These are phyloP conservation scores for Aphelinus certus DNA, from an alignment of 1,140 invertebrate species.

Conservation along the genomic window DNA sequence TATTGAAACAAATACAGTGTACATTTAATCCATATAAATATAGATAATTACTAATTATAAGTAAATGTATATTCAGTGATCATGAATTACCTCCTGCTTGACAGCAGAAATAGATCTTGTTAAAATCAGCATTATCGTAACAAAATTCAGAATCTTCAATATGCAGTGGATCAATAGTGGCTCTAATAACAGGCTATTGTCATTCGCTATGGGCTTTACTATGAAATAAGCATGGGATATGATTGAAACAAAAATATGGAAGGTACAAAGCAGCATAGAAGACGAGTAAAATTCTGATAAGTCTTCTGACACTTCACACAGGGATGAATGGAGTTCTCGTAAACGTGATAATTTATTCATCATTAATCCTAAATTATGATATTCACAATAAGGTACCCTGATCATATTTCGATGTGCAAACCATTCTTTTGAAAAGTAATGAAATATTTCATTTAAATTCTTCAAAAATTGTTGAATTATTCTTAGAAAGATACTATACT, in stretches of 20 bases:
- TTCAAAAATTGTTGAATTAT: not conserved
- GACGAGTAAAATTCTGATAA: not conserved
- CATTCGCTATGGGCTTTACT: not conserved
- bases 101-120: not conserved
- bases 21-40: not conserved
- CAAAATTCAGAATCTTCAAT: not conserved
- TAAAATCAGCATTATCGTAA: not conserved
- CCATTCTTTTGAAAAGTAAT: not conserved
- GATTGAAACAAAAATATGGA: not conserved
- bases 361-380: no score
- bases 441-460: not conserved
- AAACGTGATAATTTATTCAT: not conserved
- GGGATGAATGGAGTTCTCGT: not conserved
- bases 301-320: not conserved
- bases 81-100: not conserved
- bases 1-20: no score
- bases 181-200: no score
- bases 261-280: not conserved
- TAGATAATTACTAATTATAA: not conserved
- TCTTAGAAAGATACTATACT: not conserved
- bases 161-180: not conserved
- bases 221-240: not conserved
- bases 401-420: not conserved
- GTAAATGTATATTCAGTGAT: not conserved
- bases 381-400: not conserved